Conservation (phyloP, 2,113 vertebrate species). For the Daubentonia madagascariensis region DNA sequence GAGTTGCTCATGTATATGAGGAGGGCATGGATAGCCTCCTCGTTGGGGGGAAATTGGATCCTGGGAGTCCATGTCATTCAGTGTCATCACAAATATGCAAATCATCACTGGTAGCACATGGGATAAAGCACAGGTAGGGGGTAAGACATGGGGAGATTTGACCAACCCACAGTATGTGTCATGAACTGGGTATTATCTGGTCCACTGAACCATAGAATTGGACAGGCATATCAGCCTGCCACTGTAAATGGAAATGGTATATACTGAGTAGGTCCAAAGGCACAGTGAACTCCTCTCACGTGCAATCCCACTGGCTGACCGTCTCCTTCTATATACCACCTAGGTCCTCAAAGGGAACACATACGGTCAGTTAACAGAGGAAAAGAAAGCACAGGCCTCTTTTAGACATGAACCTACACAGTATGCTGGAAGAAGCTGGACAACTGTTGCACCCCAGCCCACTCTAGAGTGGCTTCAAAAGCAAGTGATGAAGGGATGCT, state of each 20-base stretch:
- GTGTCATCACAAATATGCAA: neutral
- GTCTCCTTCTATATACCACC: neutral
- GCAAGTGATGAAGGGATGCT: neutral
- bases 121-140: neutral
- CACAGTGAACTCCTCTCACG: no score
- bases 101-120: neutral
- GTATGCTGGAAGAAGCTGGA: neutral
- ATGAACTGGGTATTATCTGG: neutral
- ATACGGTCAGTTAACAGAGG: neutral
- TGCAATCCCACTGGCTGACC: neutral
- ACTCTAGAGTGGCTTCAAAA: neutral
- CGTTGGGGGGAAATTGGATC: neutral
- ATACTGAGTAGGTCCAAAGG: neutral
- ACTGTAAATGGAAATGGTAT: neutral
- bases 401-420: neutral
- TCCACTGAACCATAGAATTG: neutral
- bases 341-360: neutral
- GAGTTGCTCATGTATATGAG: neutral
- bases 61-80: no score
- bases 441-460: neutral
- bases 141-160: neutral
- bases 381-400: neutral
- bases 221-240: neutral
- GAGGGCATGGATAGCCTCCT: neutral
- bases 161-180: neutral